Evolutionary conservation across 2,888 invertebrate species (phyloP).

Genomic region (Psylliodes chrysocephalus): DNA sequence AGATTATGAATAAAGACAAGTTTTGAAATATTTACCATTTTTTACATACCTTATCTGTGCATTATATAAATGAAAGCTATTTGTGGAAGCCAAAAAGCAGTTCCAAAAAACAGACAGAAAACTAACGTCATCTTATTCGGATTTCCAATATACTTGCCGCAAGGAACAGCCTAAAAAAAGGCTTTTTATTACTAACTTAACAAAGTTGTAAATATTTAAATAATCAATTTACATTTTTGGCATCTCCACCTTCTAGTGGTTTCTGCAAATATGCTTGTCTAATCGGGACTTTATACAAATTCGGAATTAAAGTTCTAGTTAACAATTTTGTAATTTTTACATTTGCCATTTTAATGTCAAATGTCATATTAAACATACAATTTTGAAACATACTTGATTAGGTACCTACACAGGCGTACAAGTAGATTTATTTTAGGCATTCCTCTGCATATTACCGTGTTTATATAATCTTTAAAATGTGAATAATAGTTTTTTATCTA

Average conservation of each 20-base stretch:
- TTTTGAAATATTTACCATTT: slow-evolving; percentile 8
- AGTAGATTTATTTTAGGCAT: too few species aligned
- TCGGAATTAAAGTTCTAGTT: slow-evolving; percentile 21
- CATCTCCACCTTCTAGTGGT: slow-evolving; percentile 59
- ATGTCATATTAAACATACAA: slow-evolving; percentile 7
- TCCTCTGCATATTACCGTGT: too few species aligned
- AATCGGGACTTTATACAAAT: slow-evolving; percentile 18
- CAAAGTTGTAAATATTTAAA: slow-evolving; percentile 17
- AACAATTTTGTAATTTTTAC: slow-evolving; percentile 20
- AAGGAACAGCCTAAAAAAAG: slow-evolving; percentile 81
- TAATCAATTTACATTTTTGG: slow-evolving; percentile 65
- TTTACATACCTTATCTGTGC: slow-evolving; percentile 50
- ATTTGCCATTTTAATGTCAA: slow-evolving; percentile 17
- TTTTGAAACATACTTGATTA: slow-evolving; percentile 4
- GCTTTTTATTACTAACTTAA: background rate
- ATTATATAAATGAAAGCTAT: slow-evolving; percentile 79
- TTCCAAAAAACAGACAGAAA: slow-evolving; percentile 76
- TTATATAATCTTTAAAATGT: too few species aligned
- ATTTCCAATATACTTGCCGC: slow-evolving; percentile 70
- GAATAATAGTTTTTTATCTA: too few species aligned
- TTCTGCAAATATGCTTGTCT: slow-evolving; percentile 26
- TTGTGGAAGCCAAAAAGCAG: slow-evolving; percentile 78
- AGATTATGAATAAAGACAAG: slow-evolving; percentile 7
- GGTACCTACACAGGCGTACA: too few species aligned
- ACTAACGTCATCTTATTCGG: slow-evolving; percentile 74